Base-by-base conservation (phyloP, 2,797 vertebrate genomes). In the Sebastes iracundus region DNA sequence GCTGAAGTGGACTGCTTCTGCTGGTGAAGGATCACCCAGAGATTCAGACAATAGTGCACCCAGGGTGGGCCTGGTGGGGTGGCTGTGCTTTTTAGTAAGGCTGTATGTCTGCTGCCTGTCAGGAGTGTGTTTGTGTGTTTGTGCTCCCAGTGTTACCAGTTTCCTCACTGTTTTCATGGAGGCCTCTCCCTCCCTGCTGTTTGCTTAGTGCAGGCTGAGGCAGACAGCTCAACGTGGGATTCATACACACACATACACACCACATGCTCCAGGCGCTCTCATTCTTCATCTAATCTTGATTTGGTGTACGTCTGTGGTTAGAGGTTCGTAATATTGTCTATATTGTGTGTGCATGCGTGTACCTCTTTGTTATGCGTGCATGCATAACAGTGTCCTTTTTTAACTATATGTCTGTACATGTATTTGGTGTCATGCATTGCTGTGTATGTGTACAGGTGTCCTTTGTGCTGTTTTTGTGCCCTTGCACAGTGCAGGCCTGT, bases 161-260 rank as follows among this genome's bases (percentile, higher is more conserved):
- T 80, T 84, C 81, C 60, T 82, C 72, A 82, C 77, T 84, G 92
- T 87, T 87, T 88, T 88, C 66, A 71, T 61, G 81, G 77, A 90
- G 85, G 86, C 80, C 79, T 90, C 82, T 90, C 82, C 80, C 89
- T 92, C 87, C 87, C 86, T 77, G 88, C 91, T 94, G 93, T 93
- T 92, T 93, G 88, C 86, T 75, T 42, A 84, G 89, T 61, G 83
- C 86, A 81, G 82, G 53, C 87, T 85, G 88, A 90, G 79, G 86
- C 84, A 90, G 83, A 85, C 87, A 86, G 84, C 85, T 84, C 84
- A 87, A 82, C 83, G 85, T 82, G 82, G 79, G 81, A 87, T 81
- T 77, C 76, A 88, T 2, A 75, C 56, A 63, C 75, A 82, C 82
- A 80, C 14, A 81, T 2, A 75, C 27, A 77, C 79, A 77, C 56